These are phyloP conservation scores for Emmelina monodactyla DNA, from an alignment of 2,888 invertebrate species.

Conservation along the genomic window DNA sequence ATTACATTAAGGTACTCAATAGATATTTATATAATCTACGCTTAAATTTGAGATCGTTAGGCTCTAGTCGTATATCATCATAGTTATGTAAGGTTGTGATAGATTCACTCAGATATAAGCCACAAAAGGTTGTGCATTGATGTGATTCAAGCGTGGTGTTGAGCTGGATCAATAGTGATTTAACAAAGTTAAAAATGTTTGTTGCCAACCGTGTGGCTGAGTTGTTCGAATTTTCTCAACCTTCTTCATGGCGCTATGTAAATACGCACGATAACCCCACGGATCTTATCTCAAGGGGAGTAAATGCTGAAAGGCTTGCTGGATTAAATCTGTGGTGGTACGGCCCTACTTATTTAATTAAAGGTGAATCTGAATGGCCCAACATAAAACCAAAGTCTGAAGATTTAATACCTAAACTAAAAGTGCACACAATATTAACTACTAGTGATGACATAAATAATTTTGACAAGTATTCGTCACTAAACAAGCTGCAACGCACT, in stretches of 20 bases:
- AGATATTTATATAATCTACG: too few species aligned
- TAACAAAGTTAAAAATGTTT: conserved; percentile 8
- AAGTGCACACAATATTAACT: not conserved
- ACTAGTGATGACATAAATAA: not conserved
- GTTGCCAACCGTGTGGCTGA: conserved; percentile 7
- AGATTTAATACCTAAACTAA: not conserved
- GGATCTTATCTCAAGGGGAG: conserved; percentile 6
- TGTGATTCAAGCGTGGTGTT: conserved; percentile 14
- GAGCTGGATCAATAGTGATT: conserved; percentile 5
- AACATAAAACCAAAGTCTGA: not conserved
- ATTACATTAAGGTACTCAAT: too few species aligned
- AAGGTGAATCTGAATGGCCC: not conserved
- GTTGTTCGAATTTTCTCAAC: conserved; percentile 1
- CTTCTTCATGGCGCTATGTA: conserved; percentile 4
- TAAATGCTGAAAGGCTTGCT: not conserved
- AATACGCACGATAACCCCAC: conserved; percentile 5
- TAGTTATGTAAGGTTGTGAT: conserved; percentile 11
- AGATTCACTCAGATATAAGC: conserved; percentile 10
- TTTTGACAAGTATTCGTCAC: not conserved
- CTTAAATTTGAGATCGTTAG: too few species aligned
- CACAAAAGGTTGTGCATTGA: conserved; percentile 14
- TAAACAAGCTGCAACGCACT: not conserved
- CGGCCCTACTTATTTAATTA: not conserved
- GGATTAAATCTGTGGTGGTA: not conserved
- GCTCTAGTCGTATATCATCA: too few species aligned